Evolutionary conservation across 2,888 invertebrate genomes (phyloP), one percentile per base, ranked within the genome.

Genomic region (Elegia similella): DNA sequence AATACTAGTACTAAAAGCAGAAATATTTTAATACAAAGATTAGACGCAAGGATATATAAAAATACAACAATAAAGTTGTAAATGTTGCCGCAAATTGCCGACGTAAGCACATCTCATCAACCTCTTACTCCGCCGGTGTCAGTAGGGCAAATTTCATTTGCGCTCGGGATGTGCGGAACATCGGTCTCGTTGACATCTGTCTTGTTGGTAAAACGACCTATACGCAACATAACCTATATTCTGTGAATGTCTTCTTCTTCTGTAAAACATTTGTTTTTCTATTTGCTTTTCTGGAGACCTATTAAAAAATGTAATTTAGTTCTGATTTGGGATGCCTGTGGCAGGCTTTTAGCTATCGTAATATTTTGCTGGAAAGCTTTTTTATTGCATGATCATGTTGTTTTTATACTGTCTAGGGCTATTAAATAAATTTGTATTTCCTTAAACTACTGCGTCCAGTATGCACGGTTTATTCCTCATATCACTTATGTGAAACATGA

Each of bases 81-180:
- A 50, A 50, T 50, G 16, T 34, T 16, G 34, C 50, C 50, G 34
- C 50, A 50, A 50, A 16, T 50, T 38, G 50, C 50, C 50, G 34
- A 17, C 50, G 34, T 50, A 50, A 50, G 50, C 50, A 50, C 50
- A 50, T 50, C 50, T 50, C 50, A 50, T 50, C 50, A 50, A 38
- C 50, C 50, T 50, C 50, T 50, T 53, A 53, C 52, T 44, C 44
- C 16, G 42, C 68, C 71, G 72, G 74, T 81, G 83, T 86, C 84
- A 82, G 82, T 81, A 76, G 83, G 78, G 81, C 78, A 88, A 90
- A 89, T 89, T 88, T 86, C 82, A 88, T 90, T 89, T 88, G 76
- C 78, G 67, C 74, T 68, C 73, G 75, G 76, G 78, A 73, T 68
- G 71, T 66, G 23, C 23, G 23, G 23, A 23, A 23, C 23, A 3